Evolutionary conservation across 1,140 invertebrate genomes (phyloP), one percentile per base, ranked within the genome.

Genomic region (Drosophila melanica): DNA sequence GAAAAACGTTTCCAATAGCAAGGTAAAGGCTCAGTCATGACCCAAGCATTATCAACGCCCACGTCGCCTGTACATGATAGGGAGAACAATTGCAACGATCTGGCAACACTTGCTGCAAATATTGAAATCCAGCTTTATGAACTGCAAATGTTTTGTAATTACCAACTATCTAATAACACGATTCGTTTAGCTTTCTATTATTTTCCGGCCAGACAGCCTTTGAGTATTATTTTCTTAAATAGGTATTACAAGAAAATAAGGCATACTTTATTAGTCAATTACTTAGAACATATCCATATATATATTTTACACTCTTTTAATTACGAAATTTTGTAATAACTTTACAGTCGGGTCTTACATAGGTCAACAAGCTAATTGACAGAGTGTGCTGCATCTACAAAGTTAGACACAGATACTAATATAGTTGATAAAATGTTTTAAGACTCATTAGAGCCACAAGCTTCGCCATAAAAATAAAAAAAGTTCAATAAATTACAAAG

Each of bases 1-100:
- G 39, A 55, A 58, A 45, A 63, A 35, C 57, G 45, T 41, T 58
- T 76, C 48, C 59, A 66, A 55, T 76, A 67, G 55, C 69, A 72
- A 60, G 73, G 68, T 57, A 66, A 55, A 20, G 62, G 8, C 18
- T 59, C n/a, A 62, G 67, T 10, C 50, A 72, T 66, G 54, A 12
- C 30, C n/a, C 18, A 57, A 42, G 4, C 27, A 47, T 62, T 54
- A 74, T 60, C 54, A 48, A 18, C 35, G 39, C 39, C 6, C 39
- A 41, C n/a, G 39, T 41, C 11, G 12, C 12, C 39, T 7, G 39
- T 14, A 7, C 39, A 14, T 41, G 39, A n/a, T 41, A 3, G 12
- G 5, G 7, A 14, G 3, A 14, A 7, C 7, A n/a, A 9, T 9
- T 18, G 9, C 3, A 27, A 27, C 18, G 20, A 48, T 30, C 47